Conservation (phyloP, 2,797 vertebrate genomes). For the Danio aesculapii region DNA sequence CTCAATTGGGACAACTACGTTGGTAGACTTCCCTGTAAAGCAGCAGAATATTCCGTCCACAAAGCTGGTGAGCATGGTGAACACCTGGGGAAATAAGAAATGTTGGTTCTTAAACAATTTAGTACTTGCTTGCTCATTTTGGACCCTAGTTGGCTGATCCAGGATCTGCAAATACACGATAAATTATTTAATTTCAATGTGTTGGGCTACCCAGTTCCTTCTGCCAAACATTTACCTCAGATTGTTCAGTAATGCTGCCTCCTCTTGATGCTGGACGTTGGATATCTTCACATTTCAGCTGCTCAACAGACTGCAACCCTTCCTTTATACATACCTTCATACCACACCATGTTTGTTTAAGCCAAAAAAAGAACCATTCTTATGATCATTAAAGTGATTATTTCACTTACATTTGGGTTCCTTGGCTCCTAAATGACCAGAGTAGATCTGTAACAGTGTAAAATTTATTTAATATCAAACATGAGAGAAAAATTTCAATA, state of each 20-base stretch:
- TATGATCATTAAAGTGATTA: too few relatives aligned
- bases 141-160: not conserved
- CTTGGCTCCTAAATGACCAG: too few relatives aligned
- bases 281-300: too few relatives aligned
- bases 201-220: not conserved
- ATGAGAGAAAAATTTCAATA: too few relatives aligned
- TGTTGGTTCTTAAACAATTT: not conserved
- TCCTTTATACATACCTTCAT: too few relatives aligned
- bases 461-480: too few relatives aligned
- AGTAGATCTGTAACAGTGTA: too few relatives aligned
- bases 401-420: too few relatives aligned
- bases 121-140: slow-evolving; percentile 24
- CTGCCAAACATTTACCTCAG: not conserved
- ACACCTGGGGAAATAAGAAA: slow-evolving; percentile 56
- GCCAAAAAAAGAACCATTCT: too few relatives aligned
- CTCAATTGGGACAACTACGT: slow-evolving; percentile 87
- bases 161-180: not conserved
- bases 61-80: slow-evolving; percentile 89
- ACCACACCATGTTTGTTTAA: too few relatives aligned
- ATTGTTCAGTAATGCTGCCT: not conserved
- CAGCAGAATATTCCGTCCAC: slow-evolving; percentile 91
- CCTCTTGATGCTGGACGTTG: too few relatives aligned
- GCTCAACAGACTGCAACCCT: too few relatives aligned
- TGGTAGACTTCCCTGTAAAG: slow-evolving; percentile 86
- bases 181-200: not conserved